Percentiles rank a stretch among this genome's conserved stretches.
These are phyloP conservation scores for Dendrolimus houi DNA, from an alignment of 2,888 invertebrate genomes.

Conservation along the genomic window DNA sequence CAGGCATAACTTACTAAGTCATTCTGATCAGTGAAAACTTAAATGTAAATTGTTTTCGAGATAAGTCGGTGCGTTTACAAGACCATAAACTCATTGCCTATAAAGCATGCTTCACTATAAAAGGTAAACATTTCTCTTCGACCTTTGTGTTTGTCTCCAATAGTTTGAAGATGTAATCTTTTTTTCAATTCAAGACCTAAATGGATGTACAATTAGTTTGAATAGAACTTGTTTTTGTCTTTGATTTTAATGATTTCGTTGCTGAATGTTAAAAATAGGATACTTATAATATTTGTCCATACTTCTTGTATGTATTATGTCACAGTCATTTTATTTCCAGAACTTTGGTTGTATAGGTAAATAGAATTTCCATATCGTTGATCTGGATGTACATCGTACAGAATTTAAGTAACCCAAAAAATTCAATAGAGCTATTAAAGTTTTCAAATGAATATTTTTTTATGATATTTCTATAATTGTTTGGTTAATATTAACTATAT, in stretches of 20 bases:
- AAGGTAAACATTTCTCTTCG: not conserved
- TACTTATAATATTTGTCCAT: too few species aligned
- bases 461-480: too few species aligned
- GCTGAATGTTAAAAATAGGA: conserved; percentile 3
- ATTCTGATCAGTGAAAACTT: not conserved
- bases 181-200: not conserved
- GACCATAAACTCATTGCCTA: not conserved
- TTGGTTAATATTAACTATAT: too few species aligned
- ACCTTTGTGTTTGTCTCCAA: not conserved
- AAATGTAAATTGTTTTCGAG: not conserved
- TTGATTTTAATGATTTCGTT: conserved; percentile 6
- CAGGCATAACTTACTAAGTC: too few species aligned
- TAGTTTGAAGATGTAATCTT: not conserved
- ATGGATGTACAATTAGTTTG: not conserved
- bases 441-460: too few species aligned
- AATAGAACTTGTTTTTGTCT: not conserved
- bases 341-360: too few species aligned
- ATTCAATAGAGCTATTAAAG: too few species aligned
- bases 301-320: too few species aligned
- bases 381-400: too few species aligned
- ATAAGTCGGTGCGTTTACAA: not conserved
- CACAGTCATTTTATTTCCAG: too few species aligned
- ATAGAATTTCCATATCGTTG: too few species aligned
- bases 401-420: too few species aligned
- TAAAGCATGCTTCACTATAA: not conserved